Percentiles rank a stretch among this genome's conserved stretches.
Evolutionary conservation across 2,888 invertebrate genomes (phyloP).

Genomic region (Ferdinandea cuprea): DNA sequence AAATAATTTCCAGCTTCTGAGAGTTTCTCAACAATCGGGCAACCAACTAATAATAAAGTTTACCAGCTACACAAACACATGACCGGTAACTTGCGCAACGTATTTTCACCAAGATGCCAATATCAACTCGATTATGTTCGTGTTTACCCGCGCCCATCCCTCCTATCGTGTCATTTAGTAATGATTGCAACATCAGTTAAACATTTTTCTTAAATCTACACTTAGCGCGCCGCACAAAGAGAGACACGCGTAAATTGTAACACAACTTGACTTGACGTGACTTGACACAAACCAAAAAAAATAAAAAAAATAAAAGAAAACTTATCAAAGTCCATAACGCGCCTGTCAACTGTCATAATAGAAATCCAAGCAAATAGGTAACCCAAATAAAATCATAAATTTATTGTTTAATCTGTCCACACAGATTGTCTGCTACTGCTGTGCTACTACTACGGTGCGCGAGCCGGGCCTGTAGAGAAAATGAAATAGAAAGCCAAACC

Average conservation of each 20-base stretch:
- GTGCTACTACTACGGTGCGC: background rate
- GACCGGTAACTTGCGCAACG: slow-evolving; percentile 39
- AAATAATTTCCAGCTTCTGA: slow-evolving; percentile 32
- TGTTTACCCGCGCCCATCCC: slow-evolving; percentile 2
- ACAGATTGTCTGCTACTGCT: no score
- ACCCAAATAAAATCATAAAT: no score
- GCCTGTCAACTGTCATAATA: slow-evolving; percentile 24
- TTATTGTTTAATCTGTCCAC: slow-evolving; percentile 41
- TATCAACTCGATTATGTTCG: slow-evolving; percentile 45
- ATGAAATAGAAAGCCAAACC: slow-evolving; percentile 54
- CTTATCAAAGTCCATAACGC: slow-evolving; percentile 22
- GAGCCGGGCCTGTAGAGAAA: slow-evolving; percentile 33
- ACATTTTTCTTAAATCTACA: slow-evolving; percentile 55
- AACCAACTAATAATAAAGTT: slow-evolving; percentile 26
- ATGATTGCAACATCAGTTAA: slow-evolving; percentile 40
- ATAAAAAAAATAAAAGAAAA: no score
- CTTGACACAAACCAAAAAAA: slow-evolving; percentile 9
- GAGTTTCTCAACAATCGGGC: slow-evolving; percentile 39
- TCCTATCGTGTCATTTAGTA: background rate
- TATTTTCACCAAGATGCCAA: slow-evolving; percentile 42
- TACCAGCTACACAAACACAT: slow-evolving; percentile 15
- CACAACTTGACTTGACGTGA: background rate
- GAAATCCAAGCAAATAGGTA: slow-evolving; percentile 40
- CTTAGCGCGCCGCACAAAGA: slow-evolving; percentile 1
- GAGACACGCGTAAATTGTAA: slow-evolving; percentile 13